Base-by-base conservation (phyloP, 2,888 invertebrate species). In the Watsonalla binaria region DNA sequence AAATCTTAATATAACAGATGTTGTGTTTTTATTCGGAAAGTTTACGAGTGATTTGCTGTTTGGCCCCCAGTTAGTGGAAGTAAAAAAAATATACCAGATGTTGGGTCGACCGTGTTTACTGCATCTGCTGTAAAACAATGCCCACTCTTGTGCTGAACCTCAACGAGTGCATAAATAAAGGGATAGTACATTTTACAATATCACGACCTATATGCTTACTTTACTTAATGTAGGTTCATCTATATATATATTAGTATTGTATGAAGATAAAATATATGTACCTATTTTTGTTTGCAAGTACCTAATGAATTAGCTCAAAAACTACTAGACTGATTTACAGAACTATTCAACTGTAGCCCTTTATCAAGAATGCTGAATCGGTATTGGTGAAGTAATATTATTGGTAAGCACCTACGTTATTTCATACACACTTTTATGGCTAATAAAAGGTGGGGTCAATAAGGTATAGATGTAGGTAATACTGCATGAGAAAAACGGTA, bases 71-170 rank as follows among this genome's bases (percentile, higher is more conserved):
- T 73, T 64, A 75, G 73, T 81, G 78, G 80, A 80, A 84, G 70
- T 76, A 85, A 88, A 89, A 89, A 87, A 89, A 86, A 80, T 77
- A 77, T 56, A 75, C 84, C 90, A 90, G 88, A 90, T 90, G 90
- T 88, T 63, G 81, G 69, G 66, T 68, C 75, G 76, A 68, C 77
- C 73, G 81, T 84, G 84, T 84, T 88, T 84, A 84, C 86, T 87
- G 82, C 89, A 85, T 85, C 85, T 86, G 86, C 73, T 78, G 70
- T 79, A 74, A 82, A 84, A 90, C 87, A 89, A 87, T 82, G 85
- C 82, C 74, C 66, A 77, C 77, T 81, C 74, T 78, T 87, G 80
- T 81, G 66, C 66, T 62, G 62, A 66, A 68, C 69, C 74, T 76
- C 72, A 69, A 77, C 76, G 66, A 79, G 71, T 65, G 72, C 75